Evolutionary conservation across 2,797 vertebrate genomes (phyloP).

Genomic region (Brachyalestes nurse): DNA sequence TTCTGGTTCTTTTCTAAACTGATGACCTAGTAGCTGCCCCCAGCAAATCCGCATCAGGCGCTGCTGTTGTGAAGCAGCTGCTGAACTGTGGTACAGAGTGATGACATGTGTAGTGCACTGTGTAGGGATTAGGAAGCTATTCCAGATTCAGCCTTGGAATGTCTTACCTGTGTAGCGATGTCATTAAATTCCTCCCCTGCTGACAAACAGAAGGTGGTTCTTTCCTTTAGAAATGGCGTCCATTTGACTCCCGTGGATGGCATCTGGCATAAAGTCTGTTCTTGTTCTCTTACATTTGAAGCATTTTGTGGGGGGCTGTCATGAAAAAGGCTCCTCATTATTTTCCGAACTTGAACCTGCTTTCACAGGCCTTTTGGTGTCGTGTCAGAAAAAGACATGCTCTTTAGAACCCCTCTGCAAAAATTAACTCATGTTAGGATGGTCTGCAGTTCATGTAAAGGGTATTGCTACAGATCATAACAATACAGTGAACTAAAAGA

Average conservation of each 20-base stretch:
- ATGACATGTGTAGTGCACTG: background rate
- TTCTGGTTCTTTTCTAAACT: too few species aligned
- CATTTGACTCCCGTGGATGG: background rate
- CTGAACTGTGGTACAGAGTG: background rate
- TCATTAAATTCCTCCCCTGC: conserved; percentile 25
- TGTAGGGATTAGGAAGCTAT: background rate
- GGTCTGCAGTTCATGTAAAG: background rate
- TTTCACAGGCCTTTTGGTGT: background rate
- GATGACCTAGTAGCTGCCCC: too few species aligned
- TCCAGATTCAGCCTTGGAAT: background rate
- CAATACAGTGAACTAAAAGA: background rate
- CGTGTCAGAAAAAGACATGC: conserved; percentile 11
- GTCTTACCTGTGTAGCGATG: conserved; percentile 12
- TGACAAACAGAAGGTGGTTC: background rate
- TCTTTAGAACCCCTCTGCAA: background rate
- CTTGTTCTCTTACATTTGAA: conserved; percentile 9
- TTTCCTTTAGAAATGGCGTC: conserved; percentile 1
- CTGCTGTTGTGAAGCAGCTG: background rate
- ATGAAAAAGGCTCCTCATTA: conserved; percentile 13
- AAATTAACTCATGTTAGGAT: background rate
- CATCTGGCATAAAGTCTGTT: background rate
- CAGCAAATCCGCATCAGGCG: background rate
- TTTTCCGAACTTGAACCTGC: conserved; percentile 9
- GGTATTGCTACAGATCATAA: background rate
- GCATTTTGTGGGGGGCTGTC: conserved; percentile 5